Conservation (phyloP, 1,140 invertebrate genomes). For the Scaptomyza montana region DNA sequence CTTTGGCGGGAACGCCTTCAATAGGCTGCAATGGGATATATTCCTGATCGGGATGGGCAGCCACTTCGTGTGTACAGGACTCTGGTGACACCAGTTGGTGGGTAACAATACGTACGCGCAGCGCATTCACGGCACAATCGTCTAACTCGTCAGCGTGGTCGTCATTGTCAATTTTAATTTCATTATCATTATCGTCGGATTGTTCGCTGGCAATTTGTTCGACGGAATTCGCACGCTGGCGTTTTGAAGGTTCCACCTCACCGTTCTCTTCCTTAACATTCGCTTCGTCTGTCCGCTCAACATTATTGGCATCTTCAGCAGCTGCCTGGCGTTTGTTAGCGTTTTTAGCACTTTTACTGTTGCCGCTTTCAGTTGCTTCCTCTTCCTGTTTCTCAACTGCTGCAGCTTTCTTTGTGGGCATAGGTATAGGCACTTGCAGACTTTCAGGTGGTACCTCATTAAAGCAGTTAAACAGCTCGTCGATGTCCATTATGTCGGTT, state of each 20-base stretch:
- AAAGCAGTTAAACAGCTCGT: slow-evolving; percentile 79
- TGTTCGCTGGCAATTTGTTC: not conserved
- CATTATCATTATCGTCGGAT: slow-evolving; percentile 13
- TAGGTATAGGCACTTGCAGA: slow-evolving; percentile 9
- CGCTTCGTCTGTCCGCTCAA: not conserved
- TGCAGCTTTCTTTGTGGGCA: slow-evolving; percentile 3
- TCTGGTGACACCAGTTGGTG: slow-evolving; percentile 95
- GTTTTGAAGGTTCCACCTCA: slow-evolving; percentile 29
- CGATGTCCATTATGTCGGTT: slow-evolving; percentile 66
- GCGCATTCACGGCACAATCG: slow-evolving; percentile 77
- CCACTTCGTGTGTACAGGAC: slow-evolving; percentile 96
- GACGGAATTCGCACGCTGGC: slow-evolving; percentile 11
- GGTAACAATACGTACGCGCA: slow-evolving; percentile 89
- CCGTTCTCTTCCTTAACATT: not conserved
- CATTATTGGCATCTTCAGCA: not conserved
- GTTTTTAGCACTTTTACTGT: slow-evolving; percentile 29
- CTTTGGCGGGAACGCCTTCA: slow-evolving; percentile 91
- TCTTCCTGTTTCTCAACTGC: not conserved
- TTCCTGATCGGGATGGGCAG: slow-evolving; percentile 92
- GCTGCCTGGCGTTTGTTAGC: slow-evolving; percentile 39
- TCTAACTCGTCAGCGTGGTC: slow-evolving; percentile 32
- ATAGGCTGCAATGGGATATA: slow-evolving; percentile 89
- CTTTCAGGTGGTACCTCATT: slow-evolving; percentile 55
- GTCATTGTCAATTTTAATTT: slow-evolving; percentile 3
- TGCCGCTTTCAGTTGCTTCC: not conserved